These are phyloP conservation scores for Eupleurogrammus muticus DNA, from an alignment of 2,797 vertebrate genomes.

Conservation along the genomic window DNA sequence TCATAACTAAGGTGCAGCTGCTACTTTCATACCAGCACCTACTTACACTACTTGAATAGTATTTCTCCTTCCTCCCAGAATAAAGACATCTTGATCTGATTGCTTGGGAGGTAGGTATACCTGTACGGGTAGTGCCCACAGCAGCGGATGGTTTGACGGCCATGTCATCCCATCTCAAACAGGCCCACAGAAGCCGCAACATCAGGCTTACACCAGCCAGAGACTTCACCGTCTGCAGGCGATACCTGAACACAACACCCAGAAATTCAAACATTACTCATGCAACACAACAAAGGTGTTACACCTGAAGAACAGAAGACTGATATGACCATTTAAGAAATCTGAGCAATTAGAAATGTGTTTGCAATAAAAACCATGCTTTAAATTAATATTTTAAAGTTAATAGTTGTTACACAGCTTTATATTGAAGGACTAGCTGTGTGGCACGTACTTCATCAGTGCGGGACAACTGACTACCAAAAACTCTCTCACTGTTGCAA, in stretches of 20 bases:
- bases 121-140: conserved; percentile 94
- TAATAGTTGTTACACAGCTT: not conserved
- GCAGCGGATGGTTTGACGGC: conserved; percentile 95
- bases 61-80: not conserved
- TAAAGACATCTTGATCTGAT: not conserved
- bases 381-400: not conserved
- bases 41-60: not conserved
- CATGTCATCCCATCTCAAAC: conserved; percentile 98
- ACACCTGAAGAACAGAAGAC: not conserved
- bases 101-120: conserved; percentile 71
- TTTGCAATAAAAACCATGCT: not conserved
- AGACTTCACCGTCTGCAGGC: conserved; percentile 95
- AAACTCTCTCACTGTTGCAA: conserved; percentile 15
- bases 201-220: conserved; percentile 96
- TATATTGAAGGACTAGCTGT: not conserved
- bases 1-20: not conserved
- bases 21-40: not conserved
- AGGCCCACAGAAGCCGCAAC: conserved; percentile 95
- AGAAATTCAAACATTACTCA: conserved; percentile 5
- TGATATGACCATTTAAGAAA: not conserved
- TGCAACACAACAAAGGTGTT: not conserved
- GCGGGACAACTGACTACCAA: conserved; percentile 8
- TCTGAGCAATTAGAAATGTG: conserved; percentile 8
- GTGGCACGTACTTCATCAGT: conserved; percentile 21
- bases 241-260: conserved; percentile 84